Conservation (phyloP, 2,888 invertebrate species). For the Cartodere bifasciata region DNA sequence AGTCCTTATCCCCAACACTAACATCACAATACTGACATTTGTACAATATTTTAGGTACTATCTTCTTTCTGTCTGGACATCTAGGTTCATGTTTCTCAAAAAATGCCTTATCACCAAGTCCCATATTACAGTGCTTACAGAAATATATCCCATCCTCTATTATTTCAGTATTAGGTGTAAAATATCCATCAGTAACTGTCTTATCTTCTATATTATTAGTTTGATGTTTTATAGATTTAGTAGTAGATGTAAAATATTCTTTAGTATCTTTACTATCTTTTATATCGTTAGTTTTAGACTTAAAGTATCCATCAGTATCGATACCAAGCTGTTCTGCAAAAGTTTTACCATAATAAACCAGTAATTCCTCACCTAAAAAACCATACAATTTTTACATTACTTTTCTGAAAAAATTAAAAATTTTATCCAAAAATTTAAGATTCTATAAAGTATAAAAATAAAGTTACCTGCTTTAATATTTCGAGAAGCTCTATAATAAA, state of each 20-base stretch:
- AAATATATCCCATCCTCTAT: conserved; percentile 4
- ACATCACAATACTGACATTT: conserved; percentile 4
- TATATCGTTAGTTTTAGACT: conserved; percentile 11
- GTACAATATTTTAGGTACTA: conserved; percentile 4
- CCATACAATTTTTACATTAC: too few relatives aligned
- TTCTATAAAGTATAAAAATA: too few relatives aligned
- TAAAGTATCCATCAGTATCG: conserved; percentile 17
- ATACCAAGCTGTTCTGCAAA: conserved; percentile 31
- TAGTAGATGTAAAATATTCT: too few relatives aligned
- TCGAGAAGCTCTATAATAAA: conserved; percentile 34
- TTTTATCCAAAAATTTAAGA: too few relatives aligned
- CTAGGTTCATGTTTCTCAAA: conserved; percentile 12
- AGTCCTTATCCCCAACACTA: conserved; percentile 1
- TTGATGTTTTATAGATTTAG: too few relatives aligned
- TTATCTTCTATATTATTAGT: too few relatives aligned
- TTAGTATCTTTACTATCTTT: neutral
- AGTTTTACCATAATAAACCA: conserved; percentile 34
- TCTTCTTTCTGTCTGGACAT: conserved; percentile 11
- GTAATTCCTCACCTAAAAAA: conserved; percentile 33
- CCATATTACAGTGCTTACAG: conserved; percentile 14
- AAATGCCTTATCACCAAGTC: conserved; percentile 11
- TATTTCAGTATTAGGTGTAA: conserved; percentile 12
- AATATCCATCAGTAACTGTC: too few relatives aligned
- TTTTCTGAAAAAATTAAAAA: too few relatives aligned
- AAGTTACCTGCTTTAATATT: conserved; percentile 4